phyloP scores from a whole-genome alignment of 2,113 vertebrate species.

The Catharus fuscescens region DNA sequence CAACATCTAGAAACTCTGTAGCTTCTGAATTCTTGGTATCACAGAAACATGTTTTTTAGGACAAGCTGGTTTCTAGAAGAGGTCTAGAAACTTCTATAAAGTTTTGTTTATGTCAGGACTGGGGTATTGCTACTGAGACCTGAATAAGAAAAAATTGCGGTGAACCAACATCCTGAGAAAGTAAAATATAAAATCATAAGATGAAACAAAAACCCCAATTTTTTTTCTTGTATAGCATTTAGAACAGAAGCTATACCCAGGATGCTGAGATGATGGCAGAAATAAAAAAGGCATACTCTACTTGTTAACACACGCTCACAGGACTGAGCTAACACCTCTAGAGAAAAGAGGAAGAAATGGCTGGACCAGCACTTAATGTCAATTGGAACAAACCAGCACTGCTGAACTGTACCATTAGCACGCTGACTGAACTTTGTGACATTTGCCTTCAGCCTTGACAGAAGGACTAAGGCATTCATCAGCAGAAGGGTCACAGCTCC shows the following conservation, averaged over 20 bases:
- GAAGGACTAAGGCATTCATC: background rate
- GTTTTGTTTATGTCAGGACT: background rate
- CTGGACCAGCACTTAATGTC: background rate
- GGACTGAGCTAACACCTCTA: background rate
- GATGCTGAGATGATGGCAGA: background rate
- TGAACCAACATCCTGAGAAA: background rate
- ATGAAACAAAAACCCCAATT: background rate
- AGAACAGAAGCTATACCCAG: background rate
- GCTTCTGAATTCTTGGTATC: background rate
- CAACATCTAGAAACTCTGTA: background rate
- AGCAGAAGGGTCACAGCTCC: background rate
- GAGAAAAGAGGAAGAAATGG: background rate
- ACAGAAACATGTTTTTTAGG: background rate
- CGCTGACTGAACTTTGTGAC: background rate
- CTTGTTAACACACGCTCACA: background rate
- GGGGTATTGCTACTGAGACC: background rate
- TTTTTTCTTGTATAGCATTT: background rate
- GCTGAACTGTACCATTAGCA: background rate
- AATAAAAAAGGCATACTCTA: background rate
- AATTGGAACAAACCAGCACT: background rate
- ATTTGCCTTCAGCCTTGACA: background rate
- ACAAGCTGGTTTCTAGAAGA: background rate
- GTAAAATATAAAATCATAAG: background rate
- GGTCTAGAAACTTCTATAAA: background rate
- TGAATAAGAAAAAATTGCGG: background rate